Evolutionary conservation across 2,113 vertebrate genomes (phyloP), one percentile per base, ranked within the genome.

Genomic region (Syrrhaptes paradoxus): DNA sequence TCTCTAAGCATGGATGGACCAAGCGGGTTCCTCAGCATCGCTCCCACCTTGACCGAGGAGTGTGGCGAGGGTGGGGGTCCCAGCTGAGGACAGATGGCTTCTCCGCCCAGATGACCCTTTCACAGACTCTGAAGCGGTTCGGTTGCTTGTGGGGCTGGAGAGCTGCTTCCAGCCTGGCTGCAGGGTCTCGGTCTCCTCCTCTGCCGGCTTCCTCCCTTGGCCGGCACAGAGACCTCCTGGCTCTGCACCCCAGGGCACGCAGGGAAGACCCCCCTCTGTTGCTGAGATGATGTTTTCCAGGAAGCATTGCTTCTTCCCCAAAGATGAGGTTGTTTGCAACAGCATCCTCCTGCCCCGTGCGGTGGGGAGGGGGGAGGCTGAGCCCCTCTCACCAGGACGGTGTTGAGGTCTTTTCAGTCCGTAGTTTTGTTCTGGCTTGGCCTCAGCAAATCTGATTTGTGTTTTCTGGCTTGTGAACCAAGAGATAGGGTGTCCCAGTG

Each of bases 271-370:
- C 24, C 5, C 24, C 38, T 28, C 45, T 87, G 55, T 43, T 79
- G 71, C 51, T 11, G 67, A n/a, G 62, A 20, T 0, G 3, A 7
- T 9, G 26, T 2, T 62, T 13, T 80, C 19, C 55, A 78, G 74
- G 58, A 28, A 16, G 11, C 20, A 61, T 28, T 20, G 2, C 6
- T 17, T 4, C 20, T 49, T 63, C 43, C 18, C 78, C 52, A 61
- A 13, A 46, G 43, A 32, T 9, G 10, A 26, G 49, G 61, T 45
- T 66, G 38, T 41, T 75, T 34, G 70, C 52, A 57, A 36, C 48
- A 82, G 21, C 22, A 13, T 13, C 62, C 49, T 76, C 1, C 0
- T 26, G 11, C 15, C 17, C 28, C 0, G 0, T 19, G 70, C 26
- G 6, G n/a, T 34, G 34, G 72, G 54, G 63, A 62, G 6, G 63